These are phyloP conservation scores for Theocolax elegans DNA, from an alignment of 1,140 invertebrate species.

Conservation along the genomic window DNA sequence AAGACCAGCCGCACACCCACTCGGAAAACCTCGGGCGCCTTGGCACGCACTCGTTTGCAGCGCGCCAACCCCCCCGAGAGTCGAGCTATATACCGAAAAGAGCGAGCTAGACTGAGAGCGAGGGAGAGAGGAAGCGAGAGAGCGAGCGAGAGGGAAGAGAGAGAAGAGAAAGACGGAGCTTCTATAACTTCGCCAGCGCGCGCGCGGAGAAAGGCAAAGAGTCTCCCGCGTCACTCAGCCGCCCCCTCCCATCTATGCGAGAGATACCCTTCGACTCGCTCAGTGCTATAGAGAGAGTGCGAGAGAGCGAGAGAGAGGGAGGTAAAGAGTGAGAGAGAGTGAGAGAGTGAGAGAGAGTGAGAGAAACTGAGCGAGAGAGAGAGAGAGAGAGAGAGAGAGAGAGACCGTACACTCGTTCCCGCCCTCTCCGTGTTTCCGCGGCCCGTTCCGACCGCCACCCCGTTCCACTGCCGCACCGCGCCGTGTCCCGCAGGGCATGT, in stretches of 20 bases:
- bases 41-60: slow-evolving; percentile 50
- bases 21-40: slow-evolving; percentile 41
- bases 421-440: slow-evolving; percentile 67
- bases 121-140: slow-evolving; percentile 29
- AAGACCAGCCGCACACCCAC: background rate
- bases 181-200: slow-evolving; percentile 27
- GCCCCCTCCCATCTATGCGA: slow-evolving; percentile 53
- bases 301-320: background rate
- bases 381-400: too few relatives aligned
- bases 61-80: slow-evolving; percentile 48
- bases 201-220: slow-evolving; percentile 40
- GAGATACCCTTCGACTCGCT: slow-evolving; percentile 58
- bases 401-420: slow-evolving; percentile 46
- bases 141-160: slow-evolving; percentile 40
- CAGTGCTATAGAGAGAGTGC: slow-evolving; percentile 6
- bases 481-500: slow-evolving; percentile 68
- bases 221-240: slow-evolving; percentile 44
- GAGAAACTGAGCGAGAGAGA: background rate
- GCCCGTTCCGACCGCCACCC: slow-evolving; percentile 64
- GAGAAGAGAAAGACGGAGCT: slow-evolving; percentile 14
- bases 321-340: background rate
- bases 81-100: slow-evolving; percentile 42
- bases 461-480: slow-evolving; percentile 53
- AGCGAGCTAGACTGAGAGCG: slow-evolving; percentile 32
- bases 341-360: background rate